Conservation (phyloP, 2,888 invertebrate genomes). For the Onchidella celtica region DNA sequence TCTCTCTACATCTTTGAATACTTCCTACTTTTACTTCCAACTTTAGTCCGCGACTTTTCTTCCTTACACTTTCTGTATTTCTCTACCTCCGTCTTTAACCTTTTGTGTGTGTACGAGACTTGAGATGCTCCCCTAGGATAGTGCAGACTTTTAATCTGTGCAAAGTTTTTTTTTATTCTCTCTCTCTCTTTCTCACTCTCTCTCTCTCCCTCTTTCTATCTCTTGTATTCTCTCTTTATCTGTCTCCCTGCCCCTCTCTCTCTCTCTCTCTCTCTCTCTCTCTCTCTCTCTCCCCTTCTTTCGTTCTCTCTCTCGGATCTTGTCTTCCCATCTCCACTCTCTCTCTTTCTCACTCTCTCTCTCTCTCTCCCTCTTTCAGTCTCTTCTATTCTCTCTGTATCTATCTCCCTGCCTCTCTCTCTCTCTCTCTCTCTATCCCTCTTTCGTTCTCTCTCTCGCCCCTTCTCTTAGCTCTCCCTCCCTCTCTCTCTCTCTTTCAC, state of each 20-base stretch:
- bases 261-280: conserved; percentile 3
- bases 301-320: not conserved
- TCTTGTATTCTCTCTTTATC: not conserved
- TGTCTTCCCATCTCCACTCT: too few relatives aligned
- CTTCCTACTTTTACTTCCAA: too few relatives aligned
- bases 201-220: not conserved
- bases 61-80: not conserved
- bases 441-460: too few relatives aligned
- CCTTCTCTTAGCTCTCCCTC: too few relatives aligned
- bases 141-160: not conserved
- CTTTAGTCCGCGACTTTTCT: not conserved
- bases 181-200: not conserved
- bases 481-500: too few relatives aligned
- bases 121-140: too few relatives aligned
- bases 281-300: not conserved
- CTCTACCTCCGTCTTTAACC: too few relatives aligned
- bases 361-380: not conserved
- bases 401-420: too few relatives aligned
- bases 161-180: not conserved
- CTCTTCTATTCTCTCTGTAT: too few relatives aligned
- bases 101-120: too few relatives aligned
- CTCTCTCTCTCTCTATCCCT: too few relatives aligned
- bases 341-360: not conserved
- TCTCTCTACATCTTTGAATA: too few relatives aligned
- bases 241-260: not conserved